These are phyloP conservation scores for Itoplectis maculator DNA, from an alignment of 2,888 invertebrate genomes.

Conservation along the genomic window DNA sequence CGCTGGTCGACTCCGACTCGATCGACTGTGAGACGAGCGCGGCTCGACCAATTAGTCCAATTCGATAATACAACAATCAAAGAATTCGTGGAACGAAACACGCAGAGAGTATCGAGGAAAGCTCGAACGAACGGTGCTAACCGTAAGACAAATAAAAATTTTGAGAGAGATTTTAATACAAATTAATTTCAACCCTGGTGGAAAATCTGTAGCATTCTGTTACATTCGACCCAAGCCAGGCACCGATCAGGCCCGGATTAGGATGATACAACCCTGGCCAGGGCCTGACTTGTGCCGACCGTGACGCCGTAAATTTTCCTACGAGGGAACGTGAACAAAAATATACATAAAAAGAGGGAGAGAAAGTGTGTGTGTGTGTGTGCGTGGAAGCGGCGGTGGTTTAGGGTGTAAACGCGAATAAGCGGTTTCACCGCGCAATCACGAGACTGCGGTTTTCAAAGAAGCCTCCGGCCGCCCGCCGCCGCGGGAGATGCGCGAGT, in stretches of 20 bases:
- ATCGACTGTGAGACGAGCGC: constrained; percentile 30
- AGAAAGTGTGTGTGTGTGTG: constrained; percentile 11
- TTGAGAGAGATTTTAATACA: too few species aligned
- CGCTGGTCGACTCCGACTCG: too few species aligned
- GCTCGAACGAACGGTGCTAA: not conserved
- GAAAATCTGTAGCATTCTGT: too few species aligned
- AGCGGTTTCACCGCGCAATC: constrained; percentile 77
- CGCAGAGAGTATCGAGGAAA: constrained; percentile 9
- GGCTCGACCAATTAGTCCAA: constrained; percentile 57
- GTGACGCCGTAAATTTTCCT: too few species aligned
- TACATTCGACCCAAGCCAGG: too few species aligned
- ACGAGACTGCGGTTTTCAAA: constrained; percentile 76
- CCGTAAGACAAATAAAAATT: constrained; percentile 35
- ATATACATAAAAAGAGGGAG: constrained; percentile 10
- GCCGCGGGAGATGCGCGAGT: constrained; percentile 53
- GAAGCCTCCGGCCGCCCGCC: constrained; percentile 28
- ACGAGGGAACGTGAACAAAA: constrained; percentile 2
- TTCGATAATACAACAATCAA: constrained; percentile 55
- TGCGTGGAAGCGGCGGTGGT: too few species aligned
- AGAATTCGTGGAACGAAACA: constrained; percentile 48
- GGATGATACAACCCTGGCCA: too few species aligned
- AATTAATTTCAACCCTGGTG: too few species aligned
- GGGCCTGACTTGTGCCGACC: too few species aligned
- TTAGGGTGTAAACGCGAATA: constrained; percentile 76
- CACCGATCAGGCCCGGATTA: too few species aligned